phyloP scores from a whole-genome alignment of 2,888 invertebrate species.

The Trisateles emortualis region DNA sequence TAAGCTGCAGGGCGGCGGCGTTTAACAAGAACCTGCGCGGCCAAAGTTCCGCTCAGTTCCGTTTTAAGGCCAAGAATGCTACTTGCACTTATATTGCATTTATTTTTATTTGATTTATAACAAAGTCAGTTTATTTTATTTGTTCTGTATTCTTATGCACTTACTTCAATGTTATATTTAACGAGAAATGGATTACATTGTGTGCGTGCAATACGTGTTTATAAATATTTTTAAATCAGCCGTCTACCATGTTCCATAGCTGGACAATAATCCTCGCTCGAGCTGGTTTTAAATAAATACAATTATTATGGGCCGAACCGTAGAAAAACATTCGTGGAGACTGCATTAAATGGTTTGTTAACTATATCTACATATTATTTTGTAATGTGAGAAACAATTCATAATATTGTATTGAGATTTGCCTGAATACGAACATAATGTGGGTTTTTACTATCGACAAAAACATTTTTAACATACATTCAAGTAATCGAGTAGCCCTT shows the following conservation, averaged over 20 bases:
- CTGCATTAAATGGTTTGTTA: too few species aligned
- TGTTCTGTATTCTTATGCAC: neutral
- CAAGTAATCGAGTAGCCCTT: too few species aligned
- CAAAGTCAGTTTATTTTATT: neutral
- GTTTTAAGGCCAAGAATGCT: slow-evolving; percentile 64
- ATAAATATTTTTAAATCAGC: neutral
- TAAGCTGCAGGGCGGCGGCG: slow-evolving; percentile 79
- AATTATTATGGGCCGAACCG: neutral
- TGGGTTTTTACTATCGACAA: too few species aligned
- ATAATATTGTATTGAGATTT: neutral
- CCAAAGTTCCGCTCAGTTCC: slow-evolving; percentile 71
- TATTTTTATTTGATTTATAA: slow-evolving; percentile 5
- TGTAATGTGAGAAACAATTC: neutral
- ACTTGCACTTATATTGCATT: slow-evolving; percentile 1
- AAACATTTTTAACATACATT: too few species aligned
- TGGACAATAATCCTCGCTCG: neutral
- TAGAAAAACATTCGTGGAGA: too few species aligned
- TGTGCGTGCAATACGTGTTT: neutral
- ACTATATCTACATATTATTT: neutral
- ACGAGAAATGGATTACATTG: neutral
- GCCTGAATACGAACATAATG: neutral
- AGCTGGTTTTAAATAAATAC: neutral
- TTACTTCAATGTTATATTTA: neutral
- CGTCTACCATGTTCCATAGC: neutral
- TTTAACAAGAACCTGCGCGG: slow-evolving; percentile 76